phyloP scores from a whole-genome alignment of 1,140 invertebrate genomes.

The Ericerus pela region DNA sequence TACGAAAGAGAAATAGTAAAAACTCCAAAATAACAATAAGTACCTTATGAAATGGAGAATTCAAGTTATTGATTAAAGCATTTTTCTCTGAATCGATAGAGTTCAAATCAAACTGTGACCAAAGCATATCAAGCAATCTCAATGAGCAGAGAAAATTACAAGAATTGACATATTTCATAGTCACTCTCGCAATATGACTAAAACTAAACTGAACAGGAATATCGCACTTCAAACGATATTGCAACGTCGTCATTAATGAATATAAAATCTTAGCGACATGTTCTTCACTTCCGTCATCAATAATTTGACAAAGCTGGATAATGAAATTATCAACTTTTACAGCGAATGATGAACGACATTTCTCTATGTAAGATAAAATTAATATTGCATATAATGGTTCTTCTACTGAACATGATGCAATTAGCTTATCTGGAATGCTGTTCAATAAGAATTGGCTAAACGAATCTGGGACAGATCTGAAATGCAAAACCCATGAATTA shows the following conservation, averaged over 20 bases:
- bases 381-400: not conserved
- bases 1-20: not conserved
- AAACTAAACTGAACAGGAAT: not conserved
- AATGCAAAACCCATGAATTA: not conserved
- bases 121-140: not conserved
- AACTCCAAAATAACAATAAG: conserved; percentile 26
- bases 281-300: not conserved
- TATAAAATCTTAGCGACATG: not conserved
- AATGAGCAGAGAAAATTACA: not conserved
- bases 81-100: conserved; percentile 34
- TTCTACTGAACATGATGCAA: not conserved
- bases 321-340: not conserved
- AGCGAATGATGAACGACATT: not conserved
- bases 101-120: not conserved
- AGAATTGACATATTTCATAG: not conserved
- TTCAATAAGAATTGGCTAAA: not conserved
- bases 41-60: conserved; percentile 47
- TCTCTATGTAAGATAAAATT: not conserved
- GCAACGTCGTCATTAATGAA: not conserved
- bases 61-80: conserved; percentile 38
- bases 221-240: not conserved
- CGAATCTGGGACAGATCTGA: not conserved
- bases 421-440: not conserved
- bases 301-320: not conserved
- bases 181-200: not conserved